Conservation (phyloP, 1,140 invertebrate species). For the Tetraneura akinire region DNA sequence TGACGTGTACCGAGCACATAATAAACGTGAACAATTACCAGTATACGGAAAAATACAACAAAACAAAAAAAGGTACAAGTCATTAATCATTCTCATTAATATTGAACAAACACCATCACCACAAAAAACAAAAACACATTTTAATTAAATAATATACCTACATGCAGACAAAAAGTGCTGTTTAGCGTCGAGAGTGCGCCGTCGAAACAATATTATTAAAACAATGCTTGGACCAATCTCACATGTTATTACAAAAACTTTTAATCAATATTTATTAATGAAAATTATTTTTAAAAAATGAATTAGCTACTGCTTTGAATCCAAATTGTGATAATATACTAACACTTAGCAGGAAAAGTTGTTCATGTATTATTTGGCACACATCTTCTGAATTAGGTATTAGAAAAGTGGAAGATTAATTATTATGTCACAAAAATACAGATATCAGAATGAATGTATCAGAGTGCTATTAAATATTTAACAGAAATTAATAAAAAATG, state of each 20-base stretch:
- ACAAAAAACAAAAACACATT: too few relatives aligned
- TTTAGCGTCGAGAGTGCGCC: too few relatives aligned
- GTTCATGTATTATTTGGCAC: slow-evolving; percentile 47
- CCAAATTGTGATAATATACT: background rate
- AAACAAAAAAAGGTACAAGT: too few relatives aligned
- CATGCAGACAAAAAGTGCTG: too few relatives aligned
- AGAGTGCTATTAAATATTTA: slow-evolving; percentile 27
- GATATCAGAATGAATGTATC: slow-evolving; percentile 46
- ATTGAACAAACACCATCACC: too few relatives aligned
- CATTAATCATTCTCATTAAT: too few relatives aligned
- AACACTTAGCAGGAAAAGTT: slow-evolving; percentile 12
- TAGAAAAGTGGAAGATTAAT: slow-evolving; percentile 28
- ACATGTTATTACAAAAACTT: slow-evolving; percentile 30
- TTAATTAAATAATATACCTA: too few relatives aligned
- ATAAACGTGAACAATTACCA: too few relatives aligned
- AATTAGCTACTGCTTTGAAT: slow-evolving; percentile 35
- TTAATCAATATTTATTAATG: slow-evolving; percentile 28
- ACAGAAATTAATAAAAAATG: slow-evolving; percentile 16
- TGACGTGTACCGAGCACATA: too few relatives aligned
- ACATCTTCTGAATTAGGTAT: slow-evolving; percentile 34
- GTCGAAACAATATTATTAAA: slow-evolving; percentile 38
- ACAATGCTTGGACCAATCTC: slow-evolving; percentile 43
- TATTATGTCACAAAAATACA: slow-evolving; percentile 34
- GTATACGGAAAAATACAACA: too few relatives aligned
- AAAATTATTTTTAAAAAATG: slow-evolving; percentile 37